phyloP scores from a whole-genome alignment of 2,113 vertebrate species.

The Cyphomyrus plagiostoma region DNA sequence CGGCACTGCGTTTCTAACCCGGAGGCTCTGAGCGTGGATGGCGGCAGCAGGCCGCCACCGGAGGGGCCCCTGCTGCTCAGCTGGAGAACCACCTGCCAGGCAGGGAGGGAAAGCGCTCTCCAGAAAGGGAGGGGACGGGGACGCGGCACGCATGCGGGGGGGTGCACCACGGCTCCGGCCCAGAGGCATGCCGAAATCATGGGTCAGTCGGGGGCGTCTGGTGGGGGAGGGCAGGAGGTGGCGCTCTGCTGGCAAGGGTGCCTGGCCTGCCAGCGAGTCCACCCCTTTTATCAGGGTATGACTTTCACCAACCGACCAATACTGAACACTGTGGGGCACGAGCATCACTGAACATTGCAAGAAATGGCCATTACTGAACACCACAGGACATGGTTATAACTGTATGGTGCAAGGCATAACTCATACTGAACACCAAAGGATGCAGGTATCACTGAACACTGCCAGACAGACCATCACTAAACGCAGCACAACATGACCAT shows the following conservation, averaged over 20 bases:
- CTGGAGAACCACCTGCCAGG: background rate
- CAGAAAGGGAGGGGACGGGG: background rate
- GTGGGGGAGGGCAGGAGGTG: background rate
- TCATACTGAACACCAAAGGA: background rate
- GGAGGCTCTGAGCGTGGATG: too few relatives aligned
- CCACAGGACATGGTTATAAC: background rate
- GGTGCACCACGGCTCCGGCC: background rate
- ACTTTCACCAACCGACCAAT: background rate
- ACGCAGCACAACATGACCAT: background rate
- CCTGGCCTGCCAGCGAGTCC: background rate
- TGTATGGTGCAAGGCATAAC: too few relatives aligned
- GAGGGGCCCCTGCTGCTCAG: background rate
- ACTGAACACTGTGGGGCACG: background rate
- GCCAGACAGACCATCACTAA: background rate
- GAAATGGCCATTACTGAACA: background rate
- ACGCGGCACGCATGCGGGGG: background rate
- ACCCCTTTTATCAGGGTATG: background rate
- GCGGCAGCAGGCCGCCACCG: background rate
- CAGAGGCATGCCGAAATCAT: background rate
- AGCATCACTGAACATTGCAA: background rate
- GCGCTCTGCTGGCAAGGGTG: background rate
- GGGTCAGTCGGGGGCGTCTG: background rate
- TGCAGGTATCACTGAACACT: background rate
- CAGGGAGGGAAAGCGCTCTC: too few relatives aligned
- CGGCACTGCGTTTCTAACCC: background rate